Evolutionary conservation across 1,140 invertebrate species (phyloP).

Genomic region (Aphelinus certus): DNA sequence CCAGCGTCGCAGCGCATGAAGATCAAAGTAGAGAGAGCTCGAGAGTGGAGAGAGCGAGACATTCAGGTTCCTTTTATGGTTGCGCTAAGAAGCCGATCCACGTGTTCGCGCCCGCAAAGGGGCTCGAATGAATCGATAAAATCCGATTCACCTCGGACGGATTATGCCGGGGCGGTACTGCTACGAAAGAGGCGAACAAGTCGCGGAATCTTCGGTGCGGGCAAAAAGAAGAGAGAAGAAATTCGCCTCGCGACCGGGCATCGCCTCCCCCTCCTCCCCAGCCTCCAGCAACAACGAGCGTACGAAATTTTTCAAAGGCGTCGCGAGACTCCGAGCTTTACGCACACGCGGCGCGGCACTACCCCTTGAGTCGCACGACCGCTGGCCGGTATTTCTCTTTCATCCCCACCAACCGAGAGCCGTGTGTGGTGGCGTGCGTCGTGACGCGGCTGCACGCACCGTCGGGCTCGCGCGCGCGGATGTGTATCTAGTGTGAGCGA

Average conservation of each 20-base stretch:
- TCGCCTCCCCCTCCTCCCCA: conserved; percentile 17
- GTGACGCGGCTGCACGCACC: too few relatives aligned
- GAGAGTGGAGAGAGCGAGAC: too few relatives aligned
- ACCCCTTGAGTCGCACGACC: conserved; percentile 32
- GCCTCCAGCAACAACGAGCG: conserved; percentile 41
- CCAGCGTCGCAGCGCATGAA: too few relatives aligned
- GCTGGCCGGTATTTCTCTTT: conserved; percentile 32
- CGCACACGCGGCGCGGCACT: not conserved
- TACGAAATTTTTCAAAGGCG: conserved; percentile 49
- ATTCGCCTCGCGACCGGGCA: not conserved
- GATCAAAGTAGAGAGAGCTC: too few relatives aligned
- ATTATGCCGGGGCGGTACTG: conserved; percentile 15
- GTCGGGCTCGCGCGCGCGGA: too few relatives aligned
- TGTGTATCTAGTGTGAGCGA: conserved; percentile 28
- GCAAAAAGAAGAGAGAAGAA: not conserved
- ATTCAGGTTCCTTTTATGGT: too few relatives aligned
- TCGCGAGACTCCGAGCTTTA: conserved; percentile 8
- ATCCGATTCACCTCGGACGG: conserved; percentile 17
- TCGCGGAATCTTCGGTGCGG: too few relatives aligned
- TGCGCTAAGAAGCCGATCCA: not conserved
- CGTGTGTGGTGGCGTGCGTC: too few relatives aligned
- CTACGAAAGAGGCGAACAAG: not conserved
- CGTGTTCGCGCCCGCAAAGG: not conserved
- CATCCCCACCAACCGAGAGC: conserved; percentile 2
- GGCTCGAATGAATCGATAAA: conserved; percentile 19